These are phyloP conservation scores for Luperina nickerlii DNA, from an alignment of 2,888 invertebrate genomes.

Conservation along the genomic window DNA sequence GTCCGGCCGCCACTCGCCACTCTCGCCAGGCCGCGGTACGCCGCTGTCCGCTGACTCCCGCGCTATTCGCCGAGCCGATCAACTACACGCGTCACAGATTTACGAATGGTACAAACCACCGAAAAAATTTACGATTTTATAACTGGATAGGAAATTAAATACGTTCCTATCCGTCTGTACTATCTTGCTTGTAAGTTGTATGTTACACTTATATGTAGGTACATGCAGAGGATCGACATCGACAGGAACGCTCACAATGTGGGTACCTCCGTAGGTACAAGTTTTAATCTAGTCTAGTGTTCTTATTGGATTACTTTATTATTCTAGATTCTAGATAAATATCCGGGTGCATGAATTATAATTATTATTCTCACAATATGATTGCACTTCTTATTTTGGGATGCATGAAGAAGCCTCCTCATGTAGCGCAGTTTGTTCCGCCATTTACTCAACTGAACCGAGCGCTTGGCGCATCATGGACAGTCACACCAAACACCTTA, in stretches of 20 bases:
- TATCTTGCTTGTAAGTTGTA: conserved; percentile 3
- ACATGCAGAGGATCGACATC: background rate
- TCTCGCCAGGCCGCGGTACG: conserved; percentile 60
- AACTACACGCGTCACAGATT: conserved; percentile 84
- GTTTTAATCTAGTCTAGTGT: background rate
- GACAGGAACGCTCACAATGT: background rate
- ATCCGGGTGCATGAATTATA: too few species aligned
- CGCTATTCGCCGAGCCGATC: conserved; percentile 78
- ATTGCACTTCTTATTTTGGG: too few species aligned
- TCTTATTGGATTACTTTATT: too few species aligned
- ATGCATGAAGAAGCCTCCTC: too few species aligned
- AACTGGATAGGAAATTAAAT: conserved; percentile 12
- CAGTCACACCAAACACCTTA: too few species aligned
- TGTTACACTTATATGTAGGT: background rate
- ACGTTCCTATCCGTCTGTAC: conserved; percentile 11
- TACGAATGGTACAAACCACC: conserved; percentile 47
- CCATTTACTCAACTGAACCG: too few species aligned
- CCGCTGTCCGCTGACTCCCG: conserved; percentile 67
- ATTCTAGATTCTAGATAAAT: too few species aligned
- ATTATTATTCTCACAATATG: too few species aligned
- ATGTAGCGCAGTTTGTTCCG: too few species aligned
- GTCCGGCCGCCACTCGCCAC: conserved; percentile 55
- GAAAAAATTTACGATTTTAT: conserved; percentile 18
- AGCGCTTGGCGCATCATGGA: too few species aligned
- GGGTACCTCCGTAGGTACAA: too few species aligned